Percentiles rank a stretch among this genome's conserved stretches.
phyloP scores from a whole-genome alignment of 2,113 vertebrate species.

The Scalopus aquaticus region DNA sequence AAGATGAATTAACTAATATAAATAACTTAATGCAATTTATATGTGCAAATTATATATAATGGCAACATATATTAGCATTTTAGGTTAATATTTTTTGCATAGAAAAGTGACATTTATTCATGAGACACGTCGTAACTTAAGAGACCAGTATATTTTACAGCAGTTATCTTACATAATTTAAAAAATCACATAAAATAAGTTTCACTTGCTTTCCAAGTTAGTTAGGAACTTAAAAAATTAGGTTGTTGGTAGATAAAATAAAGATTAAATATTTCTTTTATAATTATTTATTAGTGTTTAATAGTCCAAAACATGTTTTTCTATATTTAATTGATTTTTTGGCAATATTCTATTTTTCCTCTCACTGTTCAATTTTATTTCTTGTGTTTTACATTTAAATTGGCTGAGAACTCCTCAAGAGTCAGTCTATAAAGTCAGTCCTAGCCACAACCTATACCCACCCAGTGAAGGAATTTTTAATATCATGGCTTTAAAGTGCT shows the following conservation, averaged over 20 bases:
- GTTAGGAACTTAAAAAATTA: background rate
- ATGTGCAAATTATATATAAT: background rate
- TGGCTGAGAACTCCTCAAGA: background rate
- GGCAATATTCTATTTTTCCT: background rate
- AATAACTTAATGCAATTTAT: too few relatives aligned
- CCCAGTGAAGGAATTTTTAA: conserved; percentile 74
- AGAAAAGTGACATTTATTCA: background rate
- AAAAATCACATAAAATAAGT: background rate
- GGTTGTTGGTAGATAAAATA: background rate
- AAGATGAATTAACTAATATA: background rate
- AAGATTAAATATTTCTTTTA: background rate
- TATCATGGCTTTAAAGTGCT: conserved; percentile 47
- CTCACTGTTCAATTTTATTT: background rate
- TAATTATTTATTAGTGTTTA: conserved; percentile 36
- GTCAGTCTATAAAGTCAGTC: background rate
- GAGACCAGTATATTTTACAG: background rate
- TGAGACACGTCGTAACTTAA: background rate
- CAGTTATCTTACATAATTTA: background rate
- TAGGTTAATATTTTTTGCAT: background rate
- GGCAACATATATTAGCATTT: background rate
- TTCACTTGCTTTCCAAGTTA: background rate
- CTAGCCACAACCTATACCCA: background rate
- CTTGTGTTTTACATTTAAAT: conserved; percentile 37
- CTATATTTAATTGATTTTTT: conserved; percentile 38
- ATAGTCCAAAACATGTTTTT: conserved; percentile 24